Percentiles rank a stretch among this genome's conserved stretches.
These are phyloP conservation scores for Mus pahari DNA, from an alignment of 2,113 vertebrate genomes.

Conservation along the genomic window DNA sequence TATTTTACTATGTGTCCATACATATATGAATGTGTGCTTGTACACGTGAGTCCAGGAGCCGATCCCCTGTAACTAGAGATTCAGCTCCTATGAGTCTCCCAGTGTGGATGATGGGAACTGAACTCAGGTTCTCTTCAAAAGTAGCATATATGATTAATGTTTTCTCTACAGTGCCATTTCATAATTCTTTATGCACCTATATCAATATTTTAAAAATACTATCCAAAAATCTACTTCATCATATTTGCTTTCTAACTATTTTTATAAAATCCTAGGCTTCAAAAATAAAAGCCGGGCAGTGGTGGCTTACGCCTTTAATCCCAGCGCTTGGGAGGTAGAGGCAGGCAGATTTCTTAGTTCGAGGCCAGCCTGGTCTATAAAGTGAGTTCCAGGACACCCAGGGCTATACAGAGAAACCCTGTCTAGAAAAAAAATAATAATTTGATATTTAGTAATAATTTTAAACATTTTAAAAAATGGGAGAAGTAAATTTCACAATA, in stretches of 20 bases:
- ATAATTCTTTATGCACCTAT: constrained; percentile 1
- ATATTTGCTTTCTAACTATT: constrained; percentile 36
- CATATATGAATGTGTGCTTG: not conserved
- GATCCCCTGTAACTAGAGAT: not conserved
- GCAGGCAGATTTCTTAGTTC: too few species aligned
- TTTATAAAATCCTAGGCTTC: not conserved
- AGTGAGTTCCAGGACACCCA: too few species aligned
- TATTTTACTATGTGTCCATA: not conserved
- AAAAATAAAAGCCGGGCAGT: too few species aligned
- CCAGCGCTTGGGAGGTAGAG: too few species aligned
- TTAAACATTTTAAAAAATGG: constrained; percentile 31
- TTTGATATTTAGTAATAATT: not conserved
- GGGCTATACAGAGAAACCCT: too few species aligned
- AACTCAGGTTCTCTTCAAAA: not conserved
- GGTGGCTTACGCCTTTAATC: too few species aligned
- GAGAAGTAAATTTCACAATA: not conserved
- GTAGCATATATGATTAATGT: not conserved
- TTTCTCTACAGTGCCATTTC: not conserved
- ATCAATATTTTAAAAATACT: not conserved
- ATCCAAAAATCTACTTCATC: not conserved
- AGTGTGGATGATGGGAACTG: not conserved
- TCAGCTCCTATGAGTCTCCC: not conserved
- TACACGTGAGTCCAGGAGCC: not conserved
- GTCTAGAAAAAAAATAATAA: too few species aligned
- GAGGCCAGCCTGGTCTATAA: too few species aligned